These are phyloP conservation scores for Phytoseiulus persimilis DNA, from an alignment of 2,888 invertebrate genomes.

Conservation along the genomic window DNA sequence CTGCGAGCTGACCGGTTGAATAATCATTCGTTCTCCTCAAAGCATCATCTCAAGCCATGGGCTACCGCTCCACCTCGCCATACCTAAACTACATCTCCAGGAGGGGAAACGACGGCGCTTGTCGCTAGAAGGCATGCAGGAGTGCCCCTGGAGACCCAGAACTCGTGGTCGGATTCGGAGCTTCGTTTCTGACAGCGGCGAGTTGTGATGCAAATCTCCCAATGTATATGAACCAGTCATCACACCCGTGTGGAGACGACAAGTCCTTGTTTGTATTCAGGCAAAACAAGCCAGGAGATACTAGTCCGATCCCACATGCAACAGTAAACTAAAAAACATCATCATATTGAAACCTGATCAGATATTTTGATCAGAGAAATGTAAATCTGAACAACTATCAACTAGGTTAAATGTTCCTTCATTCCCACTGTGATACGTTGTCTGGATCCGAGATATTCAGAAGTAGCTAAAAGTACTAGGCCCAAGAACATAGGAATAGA, in stretches of 20 bases:
- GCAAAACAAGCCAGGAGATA: background rate
- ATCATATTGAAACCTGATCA: background rate
- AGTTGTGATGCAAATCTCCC: background rate
- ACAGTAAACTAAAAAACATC: background rate
- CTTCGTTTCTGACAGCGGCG: background rate
- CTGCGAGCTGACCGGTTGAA: background rate
- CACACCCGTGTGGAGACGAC: background rate
- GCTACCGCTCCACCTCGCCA: background rate
- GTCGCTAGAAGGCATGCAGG: background rate
- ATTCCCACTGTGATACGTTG: conserved; percentile 34
- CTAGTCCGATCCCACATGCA: background rate
- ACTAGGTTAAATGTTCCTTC: conserved; percentile 20
- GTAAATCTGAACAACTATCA: background rate
- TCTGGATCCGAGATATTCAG: conserved; percentile 11
- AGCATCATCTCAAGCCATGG: background rate
- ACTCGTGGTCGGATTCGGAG: background rate
- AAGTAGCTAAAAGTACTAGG: background rate
- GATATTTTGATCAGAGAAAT: background rate
- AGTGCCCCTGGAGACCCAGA: background rate
- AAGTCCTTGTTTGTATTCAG: background rate
- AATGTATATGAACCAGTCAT: background rate
- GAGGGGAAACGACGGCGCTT: background rate
- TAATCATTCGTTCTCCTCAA: background rate
- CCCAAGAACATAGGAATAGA: background rate
- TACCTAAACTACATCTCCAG: background rate